Percentiles rank a stretch among this genome's conserved stretches.
Evolutionary conservation across 2,113 vertebrate genomes (phyloP).

Genomic region (Callochromis pleurospilus): DNA sequence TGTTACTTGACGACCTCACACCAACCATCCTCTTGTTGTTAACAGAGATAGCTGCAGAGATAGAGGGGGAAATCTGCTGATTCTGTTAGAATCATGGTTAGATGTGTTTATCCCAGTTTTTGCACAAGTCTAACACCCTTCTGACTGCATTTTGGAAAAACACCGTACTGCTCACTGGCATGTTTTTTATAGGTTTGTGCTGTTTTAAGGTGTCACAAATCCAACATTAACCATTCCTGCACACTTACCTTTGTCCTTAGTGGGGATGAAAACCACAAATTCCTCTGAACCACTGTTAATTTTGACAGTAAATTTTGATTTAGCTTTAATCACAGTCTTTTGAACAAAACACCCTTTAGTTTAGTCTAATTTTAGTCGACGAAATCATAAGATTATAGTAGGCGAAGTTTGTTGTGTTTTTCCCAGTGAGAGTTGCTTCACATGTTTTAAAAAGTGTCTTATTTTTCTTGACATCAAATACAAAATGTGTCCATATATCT

Average conservation of each 20-base stretch:
- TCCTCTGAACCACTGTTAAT: neutral
- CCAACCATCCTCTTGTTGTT: neutral
- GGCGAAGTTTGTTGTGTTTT: neutral
- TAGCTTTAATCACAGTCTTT: neutral
- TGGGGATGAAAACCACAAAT: neutral
- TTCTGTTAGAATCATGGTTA: neutral
- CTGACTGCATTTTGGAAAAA: neutral
- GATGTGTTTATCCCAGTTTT: neutral
- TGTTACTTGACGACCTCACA: neutral
- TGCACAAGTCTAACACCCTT: neutral
- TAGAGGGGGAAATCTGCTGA: neutral
- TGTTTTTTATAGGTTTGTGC: neutral
- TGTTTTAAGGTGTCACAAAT: neutral
- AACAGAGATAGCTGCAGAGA: neutral
- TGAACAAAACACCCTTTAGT: neutral
- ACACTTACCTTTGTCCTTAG: constrained; percentile 1
- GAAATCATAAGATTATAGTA: neutral
- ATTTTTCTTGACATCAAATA: neutral
- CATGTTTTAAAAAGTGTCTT: neutral
- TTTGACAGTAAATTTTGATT: neutral
- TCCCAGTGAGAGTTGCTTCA: neutral
- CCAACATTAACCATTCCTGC: neutral
- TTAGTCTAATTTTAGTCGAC: neutral
- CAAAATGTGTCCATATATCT: neutral
- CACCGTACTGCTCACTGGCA: neutral